These are phyloP conservation scores for Cotesia vestalis DNA, from an alignment of 1,140 invertebrate species.

Conservation along the genomic window DNA sequence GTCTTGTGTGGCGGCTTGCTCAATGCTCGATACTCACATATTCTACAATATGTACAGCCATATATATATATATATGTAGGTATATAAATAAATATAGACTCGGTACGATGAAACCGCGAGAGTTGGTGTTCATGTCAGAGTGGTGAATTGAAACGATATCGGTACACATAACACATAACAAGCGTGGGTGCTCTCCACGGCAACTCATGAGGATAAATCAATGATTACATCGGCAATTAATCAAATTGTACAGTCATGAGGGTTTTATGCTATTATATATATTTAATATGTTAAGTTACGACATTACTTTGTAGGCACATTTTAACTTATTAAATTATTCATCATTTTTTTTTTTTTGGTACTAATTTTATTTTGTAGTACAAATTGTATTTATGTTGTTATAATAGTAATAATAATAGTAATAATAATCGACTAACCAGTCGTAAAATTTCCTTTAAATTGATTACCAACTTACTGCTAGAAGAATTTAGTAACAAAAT, in stretches of 20 bases:
- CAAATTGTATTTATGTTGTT: too few relatives aligned
- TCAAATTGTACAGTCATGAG: constrained; percentile 33
- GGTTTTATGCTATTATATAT: background rate
- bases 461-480: too few relatives aligned
- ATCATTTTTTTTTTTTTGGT: background rate
- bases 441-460: too few relatives aligned
- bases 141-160: constrained; percentile 13
- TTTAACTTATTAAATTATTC: background rate
- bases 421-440: too few relatives aligned
- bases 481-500: too few relatives aligned
- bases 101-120: background rate
- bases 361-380: too few relatives aligned
- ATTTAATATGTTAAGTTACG: background rate
- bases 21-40: background rate
- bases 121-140: background rate
- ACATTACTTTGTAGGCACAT: background rate
- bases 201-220: constrained; percentile 37
- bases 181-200: constrained; percentile 38
- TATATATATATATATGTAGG: background rate
- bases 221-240: constrained; percentile 45
- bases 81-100: background rate
- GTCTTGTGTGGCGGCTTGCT: constrained; percentile 18
- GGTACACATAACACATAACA: constrained; percentile 10
- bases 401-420: too few relatives aligned
- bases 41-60: background rate